These are phyloP conservation scores for Grammomys dolichurus DNA, from an alignment of 2,113 vertebrate species.

Conservation along the genomic window DNA sequence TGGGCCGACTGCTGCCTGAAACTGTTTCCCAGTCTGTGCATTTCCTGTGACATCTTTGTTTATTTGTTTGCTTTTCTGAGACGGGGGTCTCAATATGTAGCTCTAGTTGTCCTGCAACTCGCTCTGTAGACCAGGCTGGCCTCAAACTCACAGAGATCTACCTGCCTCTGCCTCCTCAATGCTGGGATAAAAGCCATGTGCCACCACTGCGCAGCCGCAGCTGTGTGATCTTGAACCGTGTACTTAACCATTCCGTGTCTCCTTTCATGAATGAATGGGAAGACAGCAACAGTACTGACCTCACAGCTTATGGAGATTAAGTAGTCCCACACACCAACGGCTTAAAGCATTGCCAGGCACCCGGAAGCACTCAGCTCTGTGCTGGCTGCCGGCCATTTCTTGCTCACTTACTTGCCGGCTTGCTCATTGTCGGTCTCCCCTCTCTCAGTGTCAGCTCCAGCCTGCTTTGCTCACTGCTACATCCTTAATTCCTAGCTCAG, in stretches of 20 bases:
- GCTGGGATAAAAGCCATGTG: background rate
- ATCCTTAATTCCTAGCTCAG: background rate
- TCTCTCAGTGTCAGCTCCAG: background rate
- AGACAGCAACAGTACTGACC: background rate
- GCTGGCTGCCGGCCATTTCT: background rate
- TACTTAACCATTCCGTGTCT: slow-evolving; percentile 10
- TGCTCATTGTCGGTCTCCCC: background rate
- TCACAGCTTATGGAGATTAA: background rate
- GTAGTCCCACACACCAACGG: background rate
- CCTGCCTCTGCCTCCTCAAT: background rate
- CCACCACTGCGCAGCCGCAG: background rate
- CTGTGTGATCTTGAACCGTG: background rate
- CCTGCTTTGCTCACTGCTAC: background rate
- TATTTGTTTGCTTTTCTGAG: background rate
- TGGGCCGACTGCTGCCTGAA: background rate
- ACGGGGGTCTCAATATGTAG: background rate
- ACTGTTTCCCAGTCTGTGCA: background rate
- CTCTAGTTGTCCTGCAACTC: background rate
- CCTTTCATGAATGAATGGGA: background rate
- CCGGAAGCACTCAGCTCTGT: background rate
- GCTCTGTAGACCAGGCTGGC: background rate
- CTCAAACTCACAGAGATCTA: background rate
- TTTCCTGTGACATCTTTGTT: background rate
- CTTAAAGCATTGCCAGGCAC: background rate
- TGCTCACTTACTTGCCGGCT: background rate